Conservation (phyloP, 2,797 vertebrate species). For the Lindbergichthys nudifrons region DNA sequence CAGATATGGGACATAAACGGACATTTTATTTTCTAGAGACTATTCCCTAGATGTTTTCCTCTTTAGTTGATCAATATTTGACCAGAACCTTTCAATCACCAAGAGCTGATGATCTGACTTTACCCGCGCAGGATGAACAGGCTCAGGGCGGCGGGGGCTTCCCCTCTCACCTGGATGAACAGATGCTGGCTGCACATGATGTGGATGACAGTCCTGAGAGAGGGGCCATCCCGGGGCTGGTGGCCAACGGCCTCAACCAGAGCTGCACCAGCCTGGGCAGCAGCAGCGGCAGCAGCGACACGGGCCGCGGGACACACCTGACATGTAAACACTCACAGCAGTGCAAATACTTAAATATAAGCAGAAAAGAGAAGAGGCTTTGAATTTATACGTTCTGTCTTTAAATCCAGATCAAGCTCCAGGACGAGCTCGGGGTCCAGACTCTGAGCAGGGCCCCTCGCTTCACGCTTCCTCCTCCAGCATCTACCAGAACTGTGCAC, state of each 20-base stretch:
- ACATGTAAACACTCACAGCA: conserved; percentile 78
- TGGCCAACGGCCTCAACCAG: conserved; percentile 89
- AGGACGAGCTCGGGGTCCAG: conserved; percentile 85
- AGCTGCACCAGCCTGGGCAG: conserved; percentile 96
- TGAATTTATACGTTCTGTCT: not conserved
- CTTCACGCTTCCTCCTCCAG: conserved; percentile 95
- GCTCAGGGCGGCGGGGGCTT: conserved; percentile 84
- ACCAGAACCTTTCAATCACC: too few species aligned
- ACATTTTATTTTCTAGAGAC: too few species aligned
- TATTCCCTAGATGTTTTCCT: too few species aligned
- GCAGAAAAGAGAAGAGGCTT: not conserved
- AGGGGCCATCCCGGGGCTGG: conserved; percentile 79
- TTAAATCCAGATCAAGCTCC: conserved; percentile 72
- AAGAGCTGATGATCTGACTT: not conserved
- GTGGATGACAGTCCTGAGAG: conserved; percentile 80
- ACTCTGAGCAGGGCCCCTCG: conserved; percentile 92
- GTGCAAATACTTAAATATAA: not conserved
- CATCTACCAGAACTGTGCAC: conserved; percentile 95
- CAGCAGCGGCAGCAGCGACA: conserved; percentile 93
- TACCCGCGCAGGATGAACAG: conserved; percentile 86
- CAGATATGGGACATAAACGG: too few species aligned
- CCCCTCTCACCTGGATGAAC: conserved; percentile 89
- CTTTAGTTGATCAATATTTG: too few species aligned
- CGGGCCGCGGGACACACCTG: conserved; percentile 84
- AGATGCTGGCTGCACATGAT: conserved; percentile 79